Conservation (phyloP, 2,113 vertebrate genomes). For the Mastomys natalensis region DNA sequence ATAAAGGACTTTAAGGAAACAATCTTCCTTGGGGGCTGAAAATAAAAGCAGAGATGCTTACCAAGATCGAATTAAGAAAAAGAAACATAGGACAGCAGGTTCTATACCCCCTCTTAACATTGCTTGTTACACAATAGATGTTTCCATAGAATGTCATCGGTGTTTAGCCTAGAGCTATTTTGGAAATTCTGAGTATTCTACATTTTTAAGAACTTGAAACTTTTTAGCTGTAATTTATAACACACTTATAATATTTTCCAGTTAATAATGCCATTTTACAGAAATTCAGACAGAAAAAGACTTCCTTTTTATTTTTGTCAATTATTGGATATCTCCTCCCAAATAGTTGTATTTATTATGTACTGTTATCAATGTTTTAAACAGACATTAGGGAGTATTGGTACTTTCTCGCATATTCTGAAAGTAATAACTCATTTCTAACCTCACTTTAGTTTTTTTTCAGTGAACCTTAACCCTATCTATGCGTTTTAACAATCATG, state of each 20-base stretch:
- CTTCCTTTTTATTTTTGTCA: neutral
- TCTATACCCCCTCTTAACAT: neutral
- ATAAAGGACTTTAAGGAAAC: neutral
- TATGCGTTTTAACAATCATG: neutral
- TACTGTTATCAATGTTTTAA: too few species aligned
- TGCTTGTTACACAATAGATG: neutral
- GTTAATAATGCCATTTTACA: neutral
- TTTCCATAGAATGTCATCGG: neutral
- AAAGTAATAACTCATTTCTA: too few species aligned
- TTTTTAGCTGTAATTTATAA: neutral
- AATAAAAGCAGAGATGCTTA: neutral
- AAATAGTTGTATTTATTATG: too few species aligned
- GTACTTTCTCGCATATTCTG: too few species aligned
- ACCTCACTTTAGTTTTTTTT: neutral
- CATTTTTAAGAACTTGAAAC: neutral
- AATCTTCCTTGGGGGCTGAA: neutral
- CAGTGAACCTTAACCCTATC: neutral
- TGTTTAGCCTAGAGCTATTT: neutral
- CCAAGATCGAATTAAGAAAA: neutral
- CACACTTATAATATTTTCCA: neutral
- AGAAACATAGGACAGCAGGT: rapidly evolving
- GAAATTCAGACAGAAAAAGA: neutral
- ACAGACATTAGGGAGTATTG: too few species aligned
- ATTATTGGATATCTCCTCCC: neutral
- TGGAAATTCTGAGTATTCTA: neutral